A percentile compares a stretch with the other conserved stretches of the same genome.
Evolutionary conservation across 2,888 invertebrate genomes (phyloP).

Genomic region (Synanthedon myopaeformis): DNA sequence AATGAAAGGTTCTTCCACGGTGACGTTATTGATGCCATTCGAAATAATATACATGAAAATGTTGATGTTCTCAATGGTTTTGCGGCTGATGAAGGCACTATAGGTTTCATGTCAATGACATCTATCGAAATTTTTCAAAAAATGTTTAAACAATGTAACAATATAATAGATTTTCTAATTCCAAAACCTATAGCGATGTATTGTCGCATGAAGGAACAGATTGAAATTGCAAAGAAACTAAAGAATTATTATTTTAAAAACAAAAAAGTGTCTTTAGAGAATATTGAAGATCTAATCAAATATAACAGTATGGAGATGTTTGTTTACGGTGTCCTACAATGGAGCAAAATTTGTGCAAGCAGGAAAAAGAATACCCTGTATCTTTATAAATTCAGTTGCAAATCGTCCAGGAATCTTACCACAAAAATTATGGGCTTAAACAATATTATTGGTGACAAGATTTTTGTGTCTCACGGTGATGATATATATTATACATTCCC

Average conservation of each 20-base stretch:
- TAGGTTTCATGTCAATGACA: background rate
- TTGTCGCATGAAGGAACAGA: slow-evolving; percentile 6
- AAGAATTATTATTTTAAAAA: slow-evolving; percentile 9
- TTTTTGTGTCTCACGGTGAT: slow-evolving; percentile 7
- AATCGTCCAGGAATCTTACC: slow-evolving; percentile 8
- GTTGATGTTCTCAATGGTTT: background rate
- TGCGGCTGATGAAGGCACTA: background rate
- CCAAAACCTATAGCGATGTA: slow-evolving; percentile 11
- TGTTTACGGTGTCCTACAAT: slow-evolving; percentile 4
- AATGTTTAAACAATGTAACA: slow-evolving; percentile 50
- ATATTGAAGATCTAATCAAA: slow-evolving; percentile 1
- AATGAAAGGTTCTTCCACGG: slow-evolving; percentile 3
- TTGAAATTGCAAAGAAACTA: slow-evolving; percentile 5
- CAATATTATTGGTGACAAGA: slow-evolving; percentile 1
- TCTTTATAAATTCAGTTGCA: slow-evolving; percentile 9
- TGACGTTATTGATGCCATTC: background rate
- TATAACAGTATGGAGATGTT: slow-evolving; percentile 3
- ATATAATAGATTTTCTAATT: slow-evolving; percentile 6
- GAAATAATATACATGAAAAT: slow-evolving; percentile 1
- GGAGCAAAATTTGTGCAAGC: slow-evolving; percentile 3
- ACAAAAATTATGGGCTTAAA: background rate
- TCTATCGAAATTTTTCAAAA: slow-evolving; percentile 40
- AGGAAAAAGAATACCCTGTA: slow-evolving; percentile 5
- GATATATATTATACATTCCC: slow-evolving; percentile 9
- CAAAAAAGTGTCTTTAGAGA: slow-evolving; percentile 4